A percentile compares a stretch with the other conserved stretches of the same genome.
Evolutionary conservation across 2,888 invertebrate species (phyloP).

Genomic region (Lochmaea crataegi): DNA sequence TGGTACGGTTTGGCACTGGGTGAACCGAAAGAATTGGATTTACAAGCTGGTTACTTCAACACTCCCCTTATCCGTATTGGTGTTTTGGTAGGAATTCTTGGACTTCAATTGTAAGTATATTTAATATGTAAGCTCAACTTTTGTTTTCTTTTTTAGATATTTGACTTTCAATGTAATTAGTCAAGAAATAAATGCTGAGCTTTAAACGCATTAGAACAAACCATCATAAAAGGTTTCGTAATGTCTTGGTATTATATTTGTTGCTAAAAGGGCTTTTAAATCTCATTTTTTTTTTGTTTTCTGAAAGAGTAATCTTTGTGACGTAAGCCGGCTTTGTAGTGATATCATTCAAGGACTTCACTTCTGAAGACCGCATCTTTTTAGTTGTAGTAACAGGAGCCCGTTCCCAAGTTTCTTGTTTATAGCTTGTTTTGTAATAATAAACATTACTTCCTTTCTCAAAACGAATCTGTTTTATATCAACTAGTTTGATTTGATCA

Average conservation of each 20-base stretch:
- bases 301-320: constrained; percentile 12
- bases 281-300: constrained; percentile 36
- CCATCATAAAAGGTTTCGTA: constrained; percentile 31
- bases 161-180: constrained; percentile 92
- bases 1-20: constrained; percentile 88
- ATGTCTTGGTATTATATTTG: constrained; percentile 31
- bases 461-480: constrained; percentile 32
- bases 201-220: background rate
- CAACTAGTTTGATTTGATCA: constrained; percentile 26
- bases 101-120: constrained; percentile 71
- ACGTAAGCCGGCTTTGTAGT: constrained; percentile 27
- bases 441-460: constrained; percentile 28
- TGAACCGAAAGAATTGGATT: constrained; percentile 71
- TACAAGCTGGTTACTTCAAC: constrained; percentile 76
- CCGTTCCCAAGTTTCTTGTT: constrained; percentile 17
- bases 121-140: background rate
- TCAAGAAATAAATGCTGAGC: constrained; percentile 73
- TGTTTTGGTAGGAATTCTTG: constrained; percentile 80
- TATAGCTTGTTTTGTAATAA: constrained; percentile 27
- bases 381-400: constrained; percentile 21
- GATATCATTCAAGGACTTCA: constrained; percentile 1
- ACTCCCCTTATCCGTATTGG: constrained; percentile 77
- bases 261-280: constrained; percentile 17
- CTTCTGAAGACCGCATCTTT: constrained; percentile 15
- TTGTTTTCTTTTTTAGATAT: constrained; percentile 72